phyloP scores from a whole-genome alignment of 2,888 invertebrate genomes.

The Catocala nupta region DNA sequence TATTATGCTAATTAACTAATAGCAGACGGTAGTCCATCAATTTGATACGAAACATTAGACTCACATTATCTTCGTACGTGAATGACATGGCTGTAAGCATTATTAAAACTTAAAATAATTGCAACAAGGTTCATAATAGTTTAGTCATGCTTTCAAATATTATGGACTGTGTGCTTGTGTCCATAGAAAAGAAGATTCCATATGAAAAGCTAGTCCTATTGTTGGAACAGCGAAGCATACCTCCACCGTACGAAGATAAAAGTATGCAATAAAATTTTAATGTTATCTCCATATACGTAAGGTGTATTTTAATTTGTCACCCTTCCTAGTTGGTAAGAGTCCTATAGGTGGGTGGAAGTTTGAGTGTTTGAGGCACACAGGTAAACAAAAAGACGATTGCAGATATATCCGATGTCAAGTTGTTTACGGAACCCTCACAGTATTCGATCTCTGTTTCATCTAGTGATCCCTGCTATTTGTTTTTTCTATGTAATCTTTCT shows the following conservation, averaged over 20 bases:
- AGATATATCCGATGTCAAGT: constrained; percentile 55
- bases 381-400: constrained; percentile 55
- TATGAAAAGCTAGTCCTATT: no score
- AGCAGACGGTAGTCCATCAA: no score
- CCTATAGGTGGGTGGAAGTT: constrained; percentile 27
- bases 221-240: no score
- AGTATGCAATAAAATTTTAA: background rate
- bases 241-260: background rate
- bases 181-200: no score
- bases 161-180: no score
- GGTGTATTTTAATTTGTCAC: background rate
- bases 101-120: no score
- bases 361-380: constrained; percentile 40
- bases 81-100: no score
- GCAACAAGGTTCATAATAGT: no score
- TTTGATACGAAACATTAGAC: no score
- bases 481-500: constrained; percentile 31
- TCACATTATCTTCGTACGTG: no score
- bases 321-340: constrained; percentile 8
- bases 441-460: constrained; percentile 47
- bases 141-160: no score
- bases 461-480: constrained; percentile 34
- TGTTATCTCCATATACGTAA: background rate
- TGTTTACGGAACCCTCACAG: constrained; percentile 53
- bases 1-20: no score